Percentiles rank a stretch among this genome's conserved stretches.
Conservation (phyloP, 2,113 vertebrate genomes). For the Oplegnathus fasciatus region DNA sequence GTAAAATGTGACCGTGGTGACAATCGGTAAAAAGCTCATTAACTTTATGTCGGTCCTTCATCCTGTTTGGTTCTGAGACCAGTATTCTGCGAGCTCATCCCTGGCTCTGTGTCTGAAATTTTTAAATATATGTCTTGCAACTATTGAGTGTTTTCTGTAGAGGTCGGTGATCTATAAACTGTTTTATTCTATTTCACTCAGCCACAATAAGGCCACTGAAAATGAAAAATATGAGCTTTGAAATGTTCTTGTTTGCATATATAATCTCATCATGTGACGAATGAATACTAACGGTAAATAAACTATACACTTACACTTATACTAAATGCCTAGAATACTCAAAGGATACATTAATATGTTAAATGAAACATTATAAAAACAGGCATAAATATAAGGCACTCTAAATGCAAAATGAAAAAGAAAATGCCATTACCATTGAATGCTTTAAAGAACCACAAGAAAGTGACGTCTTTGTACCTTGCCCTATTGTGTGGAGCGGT, state of each 20-base stretch:
- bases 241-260: constrained; percentile 88
- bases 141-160: constrained; percentile 38
- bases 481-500: constrained; percentile 86
- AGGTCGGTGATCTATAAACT: constrained; percentile 52
- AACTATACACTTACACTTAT: constrained; percentile 80
- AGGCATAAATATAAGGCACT: constrained; percentile 99
- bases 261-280: constrained; percentile 83
- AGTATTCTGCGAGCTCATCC: constrained; percentile 30
- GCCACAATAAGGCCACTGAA: constrained; percentile 84
- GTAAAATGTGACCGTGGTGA: constrained; percentile 81
- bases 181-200: constrained; percentile 68
- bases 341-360: constrained; percentile 85
- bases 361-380: constrained; percentile 95
- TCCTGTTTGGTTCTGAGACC: constrained; percentile 37
- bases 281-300: constrained; percentile 79
- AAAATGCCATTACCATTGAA: constrained; percentile 81
- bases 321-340: constrained; percentile 85
- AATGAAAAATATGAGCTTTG: constrained; percentile 78
- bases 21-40: constrained; percentile 42
- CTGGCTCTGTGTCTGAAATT: constrained; percentile 19
- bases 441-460: constrained; percentile 83
- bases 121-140: constrained; percentile 6
- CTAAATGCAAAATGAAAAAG: constrained; percentile 96
- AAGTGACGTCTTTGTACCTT: constrained; percentile 90
- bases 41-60: not conserved